phyloP scores from a whole-genome alignment of 1,140 invertebrate species.

The Listronotus oregonensis region DNA sequence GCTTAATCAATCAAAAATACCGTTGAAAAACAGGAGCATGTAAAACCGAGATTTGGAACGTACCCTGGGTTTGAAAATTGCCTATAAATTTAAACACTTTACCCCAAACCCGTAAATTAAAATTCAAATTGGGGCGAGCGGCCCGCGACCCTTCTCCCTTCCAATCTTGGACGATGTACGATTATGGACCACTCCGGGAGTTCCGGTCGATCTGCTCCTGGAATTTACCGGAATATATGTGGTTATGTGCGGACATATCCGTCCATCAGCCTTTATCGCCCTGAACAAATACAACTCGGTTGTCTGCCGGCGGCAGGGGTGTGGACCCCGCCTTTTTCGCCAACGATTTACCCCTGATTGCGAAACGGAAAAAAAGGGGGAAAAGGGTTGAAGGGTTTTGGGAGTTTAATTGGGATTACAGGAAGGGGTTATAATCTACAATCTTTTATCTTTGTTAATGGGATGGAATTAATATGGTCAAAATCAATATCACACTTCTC shows the following conservation, averaged over 20 bases:
- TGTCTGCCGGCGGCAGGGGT: slow-evolving; percentile 36
- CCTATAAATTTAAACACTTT: slow-evolving; percentile 51
- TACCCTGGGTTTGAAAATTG: slow-evolving; percentile 38
- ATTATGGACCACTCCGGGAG: slow-evolving; percentile 48
- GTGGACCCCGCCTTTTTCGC: slow-evolving; percentile 3
- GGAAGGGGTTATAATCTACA: slow-evolving; percentile 16
- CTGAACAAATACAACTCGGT: slow-evolving; percentile 55
- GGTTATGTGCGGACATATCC: slow-evolving; percentile 57
- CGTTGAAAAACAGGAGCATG: slow-evolving; percentile 30
- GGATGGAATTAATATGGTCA: slow-evolving; percentile 1
- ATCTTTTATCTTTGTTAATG: slow-evolving; percentile 24
- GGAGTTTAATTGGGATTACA: slow-evolving; percentile 33
- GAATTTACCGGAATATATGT: slow-evolving; percentile 45
- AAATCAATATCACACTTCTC: too few relatives aligned
- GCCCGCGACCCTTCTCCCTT: slow-evolving; percentile 29
- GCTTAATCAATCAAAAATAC: slow-evolving; percentile 40
- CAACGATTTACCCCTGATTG: slow-evolving; percentile 34
- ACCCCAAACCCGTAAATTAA: slow-evolving; percentile 55
- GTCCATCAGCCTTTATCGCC: slow-evolving; percentile 57
- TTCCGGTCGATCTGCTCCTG: slow-evolving; percentile 51
- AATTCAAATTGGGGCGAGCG: slow-evolving; percentile 55
- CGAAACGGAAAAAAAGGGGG: slow-evolving; percentile 37
- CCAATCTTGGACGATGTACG: slow-evolving; percentile 55
- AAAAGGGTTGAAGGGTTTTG: slow-evolving; percentile 28
- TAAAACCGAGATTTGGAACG: slow-evolving; percentile 36